phyloP scores from a whole-genome alignment of 2,888 invertebrate species.

The Athalia cordata region DNA sequence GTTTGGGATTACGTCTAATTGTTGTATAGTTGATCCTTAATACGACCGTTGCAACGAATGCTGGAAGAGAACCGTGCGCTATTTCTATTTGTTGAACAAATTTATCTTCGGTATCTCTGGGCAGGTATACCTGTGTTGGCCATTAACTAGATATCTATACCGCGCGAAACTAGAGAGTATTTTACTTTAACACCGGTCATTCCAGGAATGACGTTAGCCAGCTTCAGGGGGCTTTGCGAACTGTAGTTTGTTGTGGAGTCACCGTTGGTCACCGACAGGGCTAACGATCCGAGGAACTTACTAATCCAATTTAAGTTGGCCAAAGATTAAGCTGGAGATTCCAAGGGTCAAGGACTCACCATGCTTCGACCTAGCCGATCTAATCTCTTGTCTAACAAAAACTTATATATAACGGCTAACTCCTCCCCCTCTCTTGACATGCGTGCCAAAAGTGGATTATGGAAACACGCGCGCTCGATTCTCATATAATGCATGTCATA shows the following conservation, averaged over 20 bases:
- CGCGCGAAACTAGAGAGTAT: neutral
- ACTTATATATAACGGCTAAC: slow-evolving; percentile 15
- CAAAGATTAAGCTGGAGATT: slow-evolving; percentile 46
- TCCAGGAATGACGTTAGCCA: slow-evolving; percentile 9
- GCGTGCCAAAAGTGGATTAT: slow-evolving; percentile 1
- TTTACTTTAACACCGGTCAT: slow-evolving; percentile 37
- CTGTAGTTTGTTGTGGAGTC: slow-evolving; percentile 41
- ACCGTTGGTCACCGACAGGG: slow-evolving; percentile 38
- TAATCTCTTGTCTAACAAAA: slow-evolving; percentile 39
- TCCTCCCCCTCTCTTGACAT: neutral
- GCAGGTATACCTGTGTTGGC: neutral
- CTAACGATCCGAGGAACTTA: slow-evolving; percentile 37
- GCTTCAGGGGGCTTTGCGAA: slow-evolving; percentile 23
- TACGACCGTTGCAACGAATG: too few species aligned
- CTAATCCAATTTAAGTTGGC: slow-evolving; percentile 47
- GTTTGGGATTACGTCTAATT: too few species aligned
- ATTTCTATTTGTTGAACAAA: neutral
- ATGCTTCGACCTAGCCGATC: slow-evolving; percentile 22
- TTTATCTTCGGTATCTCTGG: neutral
- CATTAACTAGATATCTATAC: slow-evolving; percentile 18
- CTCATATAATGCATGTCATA: too few species aligned
- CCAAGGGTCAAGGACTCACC: slow-evolving; percentile 43
- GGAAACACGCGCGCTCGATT: too few species aligned
- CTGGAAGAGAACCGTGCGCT: too few species aligned
- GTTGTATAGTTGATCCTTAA: too few species aligned